Conservation (phyloP, 2,113 vertebrate species). For the Anser cygnoides region DNA sequence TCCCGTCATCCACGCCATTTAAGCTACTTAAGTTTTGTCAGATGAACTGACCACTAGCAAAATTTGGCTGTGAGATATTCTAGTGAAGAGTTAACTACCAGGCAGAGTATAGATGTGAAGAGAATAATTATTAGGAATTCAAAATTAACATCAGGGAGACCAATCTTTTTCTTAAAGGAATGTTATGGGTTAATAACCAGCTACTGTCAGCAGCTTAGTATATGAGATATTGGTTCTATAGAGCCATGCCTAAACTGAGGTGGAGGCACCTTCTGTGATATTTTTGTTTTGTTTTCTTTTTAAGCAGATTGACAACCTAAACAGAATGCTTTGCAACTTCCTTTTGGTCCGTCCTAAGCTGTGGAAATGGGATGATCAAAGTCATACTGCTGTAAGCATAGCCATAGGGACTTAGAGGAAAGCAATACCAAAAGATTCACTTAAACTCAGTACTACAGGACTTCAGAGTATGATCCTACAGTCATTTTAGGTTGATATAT, state of each 20-base stretch:
- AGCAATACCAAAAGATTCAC: background rate
- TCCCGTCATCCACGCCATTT: background rate
- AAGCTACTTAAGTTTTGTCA: background rate
- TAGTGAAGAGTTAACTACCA: background rate
- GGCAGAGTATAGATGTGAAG: background rate
- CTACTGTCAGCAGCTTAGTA: background rate
- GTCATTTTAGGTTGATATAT: background rate
- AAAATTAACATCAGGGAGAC: background rate
- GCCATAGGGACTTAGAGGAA: background rate
- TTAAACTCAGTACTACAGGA: background rate
- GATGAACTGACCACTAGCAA: background rate
- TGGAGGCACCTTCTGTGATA: background rate
- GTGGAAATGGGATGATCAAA: background rate
- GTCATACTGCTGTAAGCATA: background rate
- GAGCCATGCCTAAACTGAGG: background rate
- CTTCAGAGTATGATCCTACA: fast-evolving
- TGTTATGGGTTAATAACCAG: background rate
- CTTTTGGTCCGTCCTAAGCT: background rate
- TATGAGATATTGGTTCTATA: background rate
- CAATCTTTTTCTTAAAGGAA: background rate
- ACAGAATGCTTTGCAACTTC: background rate
- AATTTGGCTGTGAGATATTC: background rate
- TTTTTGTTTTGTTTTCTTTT: background rate
- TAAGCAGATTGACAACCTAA: background rate
- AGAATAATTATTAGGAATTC: background rate